These are phyloP conservation scores for Philopedon plagiatum DNA, from an alignment of 2,888 invertebrate genomes.

Conservation along the genomic window DNA sequence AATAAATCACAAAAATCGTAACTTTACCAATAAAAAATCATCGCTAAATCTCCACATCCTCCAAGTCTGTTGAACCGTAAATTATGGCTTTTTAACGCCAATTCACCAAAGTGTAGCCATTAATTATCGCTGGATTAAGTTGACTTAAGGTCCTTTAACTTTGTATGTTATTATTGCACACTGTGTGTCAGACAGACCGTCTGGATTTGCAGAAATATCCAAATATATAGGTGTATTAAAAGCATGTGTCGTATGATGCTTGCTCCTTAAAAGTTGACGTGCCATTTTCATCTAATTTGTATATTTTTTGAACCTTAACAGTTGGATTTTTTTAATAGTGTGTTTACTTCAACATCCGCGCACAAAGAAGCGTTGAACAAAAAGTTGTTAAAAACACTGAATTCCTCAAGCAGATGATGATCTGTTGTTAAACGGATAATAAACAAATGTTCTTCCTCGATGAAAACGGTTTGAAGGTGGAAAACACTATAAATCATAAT, in stretches of 20 bases:
- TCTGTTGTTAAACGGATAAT: not conserved
- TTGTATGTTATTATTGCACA: not conserved
- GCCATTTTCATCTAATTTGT: no score
- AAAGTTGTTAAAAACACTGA: no score
- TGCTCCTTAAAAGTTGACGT: no score
- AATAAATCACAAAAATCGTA: no score
- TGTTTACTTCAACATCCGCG: no score
- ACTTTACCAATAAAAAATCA: slow-evolving; percentile 44
- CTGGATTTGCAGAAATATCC: not conserved
- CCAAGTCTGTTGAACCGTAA: not conserved
- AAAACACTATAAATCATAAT: slow-evolving; percentile 7
- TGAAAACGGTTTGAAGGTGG: not conserved
- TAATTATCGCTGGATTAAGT: not conserved
- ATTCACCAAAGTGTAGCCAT: not conserved
- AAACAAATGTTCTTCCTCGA: not conserved
- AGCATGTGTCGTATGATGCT: not conserved
- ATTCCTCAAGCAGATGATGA: not conserved
- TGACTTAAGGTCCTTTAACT: not conserved
- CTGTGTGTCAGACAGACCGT: not conserved
- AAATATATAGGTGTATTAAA: not conserved
- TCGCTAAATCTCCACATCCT: not conserved
- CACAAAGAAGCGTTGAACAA: no score
- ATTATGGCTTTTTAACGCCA: not conserved
- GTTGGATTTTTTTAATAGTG: no score
- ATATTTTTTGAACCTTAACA: no score